These are phyloP conservation scores for Caenorhabditis japonica DNA, from an alignment of 2,888 invertebrate genomes.

Conservation along the genomic window DNA sequence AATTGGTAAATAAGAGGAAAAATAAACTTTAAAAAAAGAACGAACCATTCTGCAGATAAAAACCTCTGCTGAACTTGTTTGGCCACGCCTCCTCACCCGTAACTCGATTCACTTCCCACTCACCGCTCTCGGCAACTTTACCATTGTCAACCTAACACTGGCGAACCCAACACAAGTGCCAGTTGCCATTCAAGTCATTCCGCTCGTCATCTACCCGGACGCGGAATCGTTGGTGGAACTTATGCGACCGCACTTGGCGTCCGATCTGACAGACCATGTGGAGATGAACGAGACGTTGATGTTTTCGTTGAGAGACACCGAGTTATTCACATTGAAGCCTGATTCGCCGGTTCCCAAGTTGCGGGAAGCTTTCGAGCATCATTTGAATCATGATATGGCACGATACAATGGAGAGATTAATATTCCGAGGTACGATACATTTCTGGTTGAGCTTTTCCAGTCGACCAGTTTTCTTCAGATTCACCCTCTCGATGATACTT, in stretches of 20 bases:
- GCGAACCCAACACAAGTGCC: constrained; percentile 85
- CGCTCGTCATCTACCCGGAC: constrained; percentile 84
- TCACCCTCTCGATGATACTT: constrained; percentile 81
- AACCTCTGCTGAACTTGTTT: constrained; percentile 83
- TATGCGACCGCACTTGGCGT: constrained; percentile 66
- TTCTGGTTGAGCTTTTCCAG: no score
- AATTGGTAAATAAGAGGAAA: no score
- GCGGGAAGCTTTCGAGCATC: constrained; percentile 78
- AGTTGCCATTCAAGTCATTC: constrained; percentile 83
- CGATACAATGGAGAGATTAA: constrained; percentile 33
- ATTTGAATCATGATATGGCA: constrained; percentile 31
- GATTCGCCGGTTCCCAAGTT: constrained; percentile 78
- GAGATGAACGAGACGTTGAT: constrained; percentile 79
- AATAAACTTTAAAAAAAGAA: no score
- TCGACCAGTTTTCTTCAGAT: constrained; percentile 64
- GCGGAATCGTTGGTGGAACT: constrained; percentile 80
- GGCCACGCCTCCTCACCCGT: constrained; percentile 81
- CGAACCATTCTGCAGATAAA: constrained; percentile 81
- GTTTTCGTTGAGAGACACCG: constrained; percentile 78
- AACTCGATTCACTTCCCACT: constrained; percentile 83
- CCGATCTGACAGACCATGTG: constrained; percentile 62
- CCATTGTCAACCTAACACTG: constrained; percentile 83
- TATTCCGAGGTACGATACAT: constrained; percentile 38
- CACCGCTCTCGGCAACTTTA: constrained; percentile 84
- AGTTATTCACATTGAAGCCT: constrained; percentile 73